Evolutionary conservation across 2,113 vertebrate genomes (phyloP).

Genomic region (Amblyornis subalaris): DNA sequence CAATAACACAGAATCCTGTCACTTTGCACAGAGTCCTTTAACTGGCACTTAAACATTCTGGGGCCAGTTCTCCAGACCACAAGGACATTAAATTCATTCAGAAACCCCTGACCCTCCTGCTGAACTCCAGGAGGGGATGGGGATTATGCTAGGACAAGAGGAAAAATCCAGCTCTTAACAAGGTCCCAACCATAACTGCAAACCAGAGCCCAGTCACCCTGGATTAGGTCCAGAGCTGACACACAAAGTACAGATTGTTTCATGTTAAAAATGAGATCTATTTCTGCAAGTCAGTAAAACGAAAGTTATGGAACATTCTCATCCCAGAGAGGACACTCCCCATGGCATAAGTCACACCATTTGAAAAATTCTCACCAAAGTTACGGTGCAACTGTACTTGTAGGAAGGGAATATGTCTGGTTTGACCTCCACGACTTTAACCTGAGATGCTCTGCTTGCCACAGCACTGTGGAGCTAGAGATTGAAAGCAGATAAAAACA

Average conservation of each 20-base stretch:
- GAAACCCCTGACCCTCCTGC: not conserved
- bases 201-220: not conserved
- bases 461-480: constrained; percentile 54
- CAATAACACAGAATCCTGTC: not conserved
- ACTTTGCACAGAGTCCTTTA: not conserved
- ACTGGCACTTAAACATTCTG: not conserved
- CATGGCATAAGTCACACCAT: not conserved
- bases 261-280: not conserved
- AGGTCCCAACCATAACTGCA: not conserved
- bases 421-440: constrained; percentile 76
- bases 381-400: constrained; percentile 78
- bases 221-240: not conserved
- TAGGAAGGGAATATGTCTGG: constrained; percentile 75
- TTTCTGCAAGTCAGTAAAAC: not conserved
- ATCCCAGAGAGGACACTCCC: not conserved
- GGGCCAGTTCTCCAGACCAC: not conserved
- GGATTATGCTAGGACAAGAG: not conserved
- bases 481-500: constrained; percentile 10
- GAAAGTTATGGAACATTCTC: not conserved
- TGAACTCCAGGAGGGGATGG: not conserved
- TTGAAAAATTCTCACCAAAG: constrained; percentile 65
- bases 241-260: not conserved
- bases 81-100: not conserved
- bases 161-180: not conserved
- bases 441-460: constrained; percentile 53